Evolutionary conservation across 2,113 vertebrate species (phyloP), one percentile per base, ranked within the genome.

Genomic region (Paradisaea rubra): DNA sequence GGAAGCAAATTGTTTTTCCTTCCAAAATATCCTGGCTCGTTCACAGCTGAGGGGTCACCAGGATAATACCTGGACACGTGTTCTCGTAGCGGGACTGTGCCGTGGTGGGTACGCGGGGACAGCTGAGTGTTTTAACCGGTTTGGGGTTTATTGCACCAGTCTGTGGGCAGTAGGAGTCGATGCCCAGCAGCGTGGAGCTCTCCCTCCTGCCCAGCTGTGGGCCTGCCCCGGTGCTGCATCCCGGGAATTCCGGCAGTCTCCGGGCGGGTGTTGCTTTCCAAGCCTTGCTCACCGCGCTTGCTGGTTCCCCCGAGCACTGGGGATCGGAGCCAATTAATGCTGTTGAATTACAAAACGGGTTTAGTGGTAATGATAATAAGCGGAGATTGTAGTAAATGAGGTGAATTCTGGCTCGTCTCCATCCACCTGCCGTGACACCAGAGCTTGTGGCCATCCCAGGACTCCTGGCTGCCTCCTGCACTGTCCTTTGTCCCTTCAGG

Each of bases 161-260:
- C 10, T 9, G 0, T 2, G 21, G 41, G 39, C 2, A 5, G 69
- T 1, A 3, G 81, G 5, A 31, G 42, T 4, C 25, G 64, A 6
- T 33, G 63, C 39, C 20, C 78, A 10, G 83, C 35, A 9, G 7
- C 1, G 1, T 2, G 49, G 1, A 35, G 72, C 47, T 85, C 53
- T 19, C 23, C 33, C 78, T 60, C 3, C 0, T 39, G 42, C 23
- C 59, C 50, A 2, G 44, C 70, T 5, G 27, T 8, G 77, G 23
- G 11, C 5, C 59, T 3, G 0, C 47, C 69, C 86, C 2, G 0
- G 7, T 13, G 81, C 52, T 7, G 16, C 30, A 30, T 71, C 57
- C 80, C 12, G 0, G 27, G 3, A 13, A 13, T 14, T 11, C 66
- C 24, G 0, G 33, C 65, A 3, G 15, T 5, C 5, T 2, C 64